Base-by-base conservation (phyloP, 2,113 vertebrate species). In the Onychostoma macrolepis region DNA sequence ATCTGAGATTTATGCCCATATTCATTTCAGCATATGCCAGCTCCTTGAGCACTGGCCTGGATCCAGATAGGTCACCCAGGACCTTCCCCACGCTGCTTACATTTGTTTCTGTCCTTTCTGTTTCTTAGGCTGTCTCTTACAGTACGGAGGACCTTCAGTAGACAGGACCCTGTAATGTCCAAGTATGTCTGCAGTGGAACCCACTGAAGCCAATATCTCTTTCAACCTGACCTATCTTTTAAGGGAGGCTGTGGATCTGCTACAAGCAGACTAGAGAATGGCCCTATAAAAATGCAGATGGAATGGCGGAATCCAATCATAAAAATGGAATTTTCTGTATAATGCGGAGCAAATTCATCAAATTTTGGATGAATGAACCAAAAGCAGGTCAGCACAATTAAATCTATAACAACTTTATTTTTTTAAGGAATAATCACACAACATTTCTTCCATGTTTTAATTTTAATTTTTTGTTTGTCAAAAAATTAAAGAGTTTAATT, bases 1-100 rank as follows among this genome's bases (percentile, higher is more conserved):
- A 21, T 26, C 4, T 3, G 2, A 58, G 74, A 83, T 75, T 84
- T 84, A 77, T 43, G 50, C 65, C 11, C 15, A 30, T 84, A 75
- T 87, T 84, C 5, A 63, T 90, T 88, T 84, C 79, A 88, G 77
- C 45, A 24, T 53, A 85, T 65, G 84, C 17, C 28, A 72, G n/a
- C 58, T 77, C 28, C 78, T 38, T 38, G 6, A 67, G 78, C 53
- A 81, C 82, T 85, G 76, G 56, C 69, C 17, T 13, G 45, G 26
- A 74, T 67, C 76, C 43, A 67, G 13, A 88, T 53, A 24, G 10
- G 38, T 33, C 36, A 58, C 21, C 30, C 41, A 38, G 63, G 24
- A 3, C 4, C 65, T 2, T 82, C 78, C 50, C 12, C 19, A 63
- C 2, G 3, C 19, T 56, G 58, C 33, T 63, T 36, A 12, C 28